These are phyloP conservation scores for Pentalonia nigronervosa DNA, from an alignment of 1,140 invertebrate genomes.

Conservation along the genomic window DNA sequence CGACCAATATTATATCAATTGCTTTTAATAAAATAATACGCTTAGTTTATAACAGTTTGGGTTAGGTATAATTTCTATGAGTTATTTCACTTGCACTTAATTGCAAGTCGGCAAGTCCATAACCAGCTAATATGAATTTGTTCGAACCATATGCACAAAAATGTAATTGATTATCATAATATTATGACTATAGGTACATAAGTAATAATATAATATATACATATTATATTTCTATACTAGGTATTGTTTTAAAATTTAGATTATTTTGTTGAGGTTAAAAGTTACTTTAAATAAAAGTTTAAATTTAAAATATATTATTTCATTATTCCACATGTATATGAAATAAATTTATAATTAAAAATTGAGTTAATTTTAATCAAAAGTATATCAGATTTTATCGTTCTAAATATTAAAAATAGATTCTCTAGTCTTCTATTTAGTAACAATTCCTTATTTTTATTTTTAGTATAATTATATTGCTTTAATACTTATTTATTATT, in stretches of 20 bases:
- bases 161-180: neutral
- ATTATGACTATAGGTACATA: neutral
- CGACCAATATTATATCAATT: too few relatives aligned
- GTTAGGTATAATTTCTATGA: too few relatives aligned
- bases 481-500: neutral
- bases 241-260: too few relatives aligned
- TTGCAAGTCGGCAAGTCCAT: too few relatives aligned
- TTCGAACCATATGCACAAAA: neutral
- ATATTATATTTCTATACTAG: too few relatives aligned
- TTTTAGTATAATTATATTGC: neutral
- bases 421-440: neutral
- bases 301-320: neutral
- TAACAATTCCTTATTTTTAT: neutral
- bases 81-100: neutral
- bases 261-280: neutral
- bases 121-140: too few relatives aligned
- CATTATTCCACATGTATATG: neutral
- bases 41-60: too few relatives aligned
- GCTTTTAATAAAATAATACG: too few relatives aligned
- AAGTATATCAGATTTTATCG: neutral
- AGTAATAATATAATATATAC: too few relatives aligned
- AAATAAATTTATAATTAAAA: neutral
- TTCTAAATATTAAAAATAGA: neutral
- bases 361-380: neutral
- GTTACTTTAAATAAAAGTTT: neutral